Base-by-base conservation (phyloP, 2,888 invertebrate genomes). In the Gymnocheta viridis region DNA sequence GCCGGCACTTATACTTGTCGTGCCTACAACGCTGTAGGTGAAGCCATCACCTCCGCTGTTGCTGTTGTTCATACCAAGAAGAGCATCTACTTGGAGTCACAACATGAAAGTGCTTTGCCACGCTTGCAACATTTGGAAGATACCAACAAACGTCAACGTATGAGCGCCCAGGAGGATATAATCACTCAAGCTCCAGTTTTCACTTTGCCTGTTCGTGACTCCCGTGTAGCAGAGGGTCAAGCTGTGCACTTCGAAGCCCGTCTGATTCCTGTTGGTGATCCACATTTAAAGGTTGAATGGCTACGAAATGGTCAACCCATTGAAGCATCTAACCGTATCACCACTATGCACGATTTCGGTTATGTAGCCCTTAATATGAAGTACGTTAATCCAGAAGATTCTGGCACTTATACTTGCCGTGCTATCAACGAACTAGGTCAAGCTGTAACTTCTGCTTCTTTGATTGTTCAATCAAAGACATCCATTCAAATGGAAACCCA, bases 311-410 rank as follows among this genome's bases (percentile, higher is more conserved):
- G 98, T 73, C 96, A 97, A 78, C 95, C 97, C 32, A 96, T 98
- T 87, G 95, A 96, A 94, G 97, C 97, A 81, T 97, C 97, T n/a
- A 97, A 97, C 90, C 96, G 97, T 82, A 94, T 96, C 35, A 96
- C 97, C 54, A 98, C 98, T 10, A 97, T 98, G 96, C 98, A 99
- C 90, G 99, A 99, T 91, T 99, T 99, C 91, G 99, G 99, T 64
- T 99, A 98, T 91, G 99, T 99, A 29, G 98, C 98, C 47, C 93
- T 98, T 19, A 98, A 98, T 88, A 96, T 98, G 96, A 97, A 97
- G 91, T 97, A 97, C 88, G 97, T 97, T 0, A 97, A 97, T 90
- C 98, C 98, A 24, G 98, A 98, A 92, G 99, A 99, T 92, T 97
- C 98, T 2, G 99, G 99, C 58, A 97, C 98, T 47, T 99, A 99